phyloP scores from a whole-genome alignment of 2,797 vertebrate species.

The Intellagama lesueurii region DNA sequence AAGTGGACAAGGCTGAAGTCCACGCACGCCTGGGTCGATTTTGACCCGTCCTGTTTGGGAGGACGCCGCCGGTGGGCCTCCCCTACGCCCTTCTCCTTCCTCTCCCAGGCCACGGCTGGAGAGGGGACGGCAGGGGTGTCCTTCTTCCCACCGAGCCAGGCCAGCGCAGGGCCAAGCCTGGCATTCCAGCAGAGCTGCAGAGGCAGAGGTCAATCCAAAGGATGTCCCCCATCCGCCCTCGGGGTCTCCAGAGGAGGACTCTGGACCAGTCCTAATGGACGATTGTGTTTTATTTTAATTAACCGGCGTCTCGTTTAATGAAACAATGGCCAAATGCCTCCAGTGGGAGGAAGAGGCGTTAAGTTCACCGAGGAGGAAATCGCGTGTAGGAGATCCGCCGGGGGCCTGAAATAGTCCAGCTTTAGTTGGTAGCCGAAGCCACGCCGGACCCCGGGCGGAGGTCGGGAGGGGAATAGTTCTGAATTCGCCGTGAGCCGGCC shows the following conservation, averaged over 20 bases:
- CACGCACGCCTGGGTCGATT: not conserved
- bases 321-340: constrained; percentile 50
- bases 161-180: constrained; percentile 88
- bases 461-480: no score
- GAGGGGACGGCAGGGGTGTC: constrained; percentile 84
- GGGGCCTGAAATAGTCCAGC: not conserved
- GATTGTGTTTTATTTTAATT: constrained; percentile 60
- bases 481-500: not conserved
- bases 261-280: constrained; percentile 58
- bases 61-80: not conserved
- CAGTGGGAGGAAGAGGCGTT: constrained; percentile 12
- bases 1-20: accelerated
- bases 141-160: constrained; percentile 71
- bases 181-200: constrained; percentile 85
- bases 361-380: not conserved
- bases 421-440: not conserved
- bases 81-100: no score
- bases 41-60: not conserved
- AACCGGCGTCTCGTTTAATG: constrained; percentile 59
- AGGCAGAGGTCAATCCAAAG: constrained; percentile 83
- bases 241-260: constrained; percentile 49
- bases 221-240: constrained; percentile 79
- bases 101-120: constrained; percentile 4
- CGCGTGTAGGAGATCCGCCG: not conserved
- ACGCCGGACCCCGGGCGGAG: no score